phyloP scores from a whole-genome alignment of 2,797 vertebrate species.

The Setipinna tenuifilis region DNA sequence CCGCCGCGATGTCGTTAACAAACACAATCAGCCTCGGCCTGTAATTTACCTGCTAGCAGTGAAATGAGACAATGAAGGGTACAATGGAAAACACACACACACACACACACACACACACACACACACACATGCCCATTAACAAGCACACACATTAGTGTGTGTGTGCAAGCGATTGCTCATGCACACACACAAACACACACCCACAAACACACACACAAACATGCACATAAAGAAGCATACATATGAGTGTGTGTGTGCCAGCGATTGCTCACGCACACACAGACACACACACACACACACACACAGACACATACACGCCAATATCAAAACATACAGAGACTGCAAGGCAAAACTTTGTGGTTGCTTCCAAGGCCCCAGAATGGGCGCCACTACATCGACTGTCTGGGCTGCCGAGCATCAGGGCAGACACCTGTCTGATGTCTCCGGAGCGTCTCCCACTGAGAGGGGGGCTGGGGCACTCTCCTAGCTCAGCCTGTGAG shows the following conservation, averaged over 20 bases:
- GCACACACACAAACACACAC: conserved; percentile 45
- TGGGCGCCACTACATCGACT: too few species aligned
- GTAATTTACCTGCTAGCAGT: not conserved
- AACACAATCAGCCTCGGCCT: not conserved
- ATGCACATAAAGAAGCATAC: conserved; percentile 32
- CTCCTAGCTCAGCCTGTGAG: not conserved
- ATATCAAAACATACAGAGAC: conserved; percentile 5
- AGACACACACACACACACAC: conserved; percentile 43
- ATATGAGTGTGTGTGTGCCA: not conserved
- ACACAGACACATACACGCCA: conserved; percentile 26
- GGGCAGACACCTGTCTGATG: not conserved
- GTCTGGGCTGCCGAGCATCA: not conserved
- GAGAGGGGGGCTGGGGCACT: conserved; percentile 6
- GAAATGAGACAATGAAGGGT: not conserved
- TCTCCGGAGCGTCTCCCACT: not conserved
- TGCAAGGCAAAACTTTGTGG: not conserved
- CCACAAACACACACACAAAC: not conserved
- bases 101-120: not conserved
- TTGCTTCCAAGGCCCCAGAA: not conserved
- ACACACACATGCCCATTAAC: not conserved
- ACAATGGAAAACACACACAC: not conserved
- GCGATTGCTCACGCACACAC: not conserved
- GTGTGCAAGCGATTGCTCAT: too few species aligned
- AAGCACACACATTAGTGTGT: not conserved
- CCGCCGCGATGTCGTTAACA: not conserved